phyloP scores from a whole-genome alignment of 1,140 invertebrate species.

The Wasmannia auropunctata region DNA sequence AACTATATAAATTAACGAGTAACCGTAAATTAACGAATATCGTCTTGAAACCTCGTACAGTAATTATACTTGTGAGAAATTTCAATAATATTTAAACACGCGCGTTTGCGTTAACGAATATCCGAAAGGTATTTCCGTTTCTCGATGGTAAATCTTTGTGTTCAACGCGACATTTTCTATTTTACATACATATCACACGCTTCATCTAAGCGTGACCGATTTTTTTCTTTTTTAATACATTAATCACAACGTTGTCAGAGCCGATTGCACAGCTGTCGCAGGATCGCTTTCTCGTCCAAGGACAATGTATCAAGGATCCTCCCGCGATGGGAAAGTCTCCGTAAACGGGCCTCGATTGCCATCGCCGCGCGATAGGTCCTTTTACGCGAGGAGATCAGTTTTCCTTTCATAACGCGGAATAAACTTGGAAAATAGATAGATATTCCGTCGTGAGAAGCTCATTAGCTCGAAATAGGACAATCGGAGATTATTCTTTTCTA shows the following conservation, averaged over 20 bases:
- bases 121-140: background rate
- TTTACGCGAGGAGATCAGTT: constrained; percentile 34
- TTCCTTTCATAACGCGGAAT: constrained; percentile 22
- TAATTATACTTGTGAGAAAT: too few species aligned
- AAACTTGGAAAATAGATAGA: background rate
- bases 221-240: constrained; percentile 45
- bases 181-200: background rate
- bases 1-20: background rate
- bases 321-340: constrained; percentile 53
- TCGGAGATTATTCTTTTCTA: constrained; percentile 1
- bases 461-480: constrained; percentile 8
- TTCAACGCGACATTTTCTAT: background rate
- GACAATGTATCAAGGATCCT: constrained; percentile 60
- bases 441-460: background rate
- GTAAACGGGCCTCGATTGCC: constrained; percentile 27
- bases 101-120: background rate
- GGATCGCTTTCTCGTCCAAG: constrained; percentile 66
- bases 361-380: constrained; percentile 23
- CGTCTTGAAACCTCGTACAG: too few species aligned
- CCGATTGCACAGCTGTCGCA: constrained; percentile 31
- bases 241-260: constrained; percentile 26
- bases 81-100: background rate
- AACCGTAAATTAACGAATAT: too few species aligned
- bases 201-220: constrained; percentile 27
- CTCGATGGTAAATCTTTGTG: background rate